A percentile compares a stretch with the other conserved stretches of the same genome.
Conservation (phyloP, 2,113 vertebrate species). For the Hemichromis elongatus region DNA sequence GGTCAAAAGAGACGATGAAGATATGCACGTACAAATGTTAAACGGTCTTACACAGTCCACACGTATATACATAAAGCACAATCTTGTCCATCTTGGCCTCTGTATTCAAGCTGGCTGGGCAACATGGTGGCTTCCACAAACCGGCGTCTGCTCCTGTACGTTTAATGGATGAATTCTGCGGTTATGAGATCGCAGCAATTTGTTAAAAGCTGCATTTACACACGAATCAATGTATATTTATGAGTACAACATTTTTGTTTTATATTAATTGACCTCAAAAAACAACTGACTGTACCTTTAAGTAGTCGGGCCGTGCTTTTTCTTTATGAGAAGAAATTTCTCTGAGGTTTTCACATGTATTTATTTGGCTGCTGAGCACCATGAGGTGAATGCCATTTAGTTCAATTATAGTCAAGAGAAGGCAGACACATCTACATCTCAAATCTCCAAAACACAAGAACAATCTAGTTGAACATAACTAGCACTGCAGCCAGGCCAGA, state of each 20-base stretch:
- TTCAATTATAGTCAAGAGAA: background rate
- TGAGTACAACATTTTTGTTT: background rate
- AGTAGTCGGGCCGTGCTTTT: background rate
- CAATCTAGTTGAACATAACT: background rate
- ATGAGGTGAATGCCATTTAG: background rate
- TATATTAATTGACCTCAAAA: background rate
- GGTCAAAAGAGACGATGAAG: background rate
- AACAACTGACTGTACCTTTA: background rate
- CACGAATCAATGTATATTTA: background rate
- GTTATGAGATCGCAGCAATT: background rate
- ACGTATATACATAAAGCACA: background rate
- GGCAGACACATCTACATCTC: background rate
- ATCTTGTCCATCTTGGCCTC: background rate
- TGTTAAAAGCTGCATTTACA: background rate
- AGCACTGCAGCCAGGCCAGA: background rate
- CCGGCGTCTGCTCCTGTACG: background rate
- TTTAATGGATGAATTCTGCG: background rate
- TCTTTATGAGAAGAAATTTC: background rate
- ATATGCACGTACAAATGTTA: background rate
- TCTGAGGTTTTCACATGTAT: background rate
- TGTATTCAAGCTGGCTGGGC: background rate
- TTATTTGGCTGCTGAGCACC: background rate
- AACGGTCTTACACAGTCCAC: background rate
- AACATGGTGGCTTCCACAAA: background rate
- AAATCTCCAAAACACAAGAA: background rate